These are phyloP conservation scores for Zalophus californianus DNA, from an alignment of 2,797 vertebrate genomes.

Conservation along the genomic window DNA sequence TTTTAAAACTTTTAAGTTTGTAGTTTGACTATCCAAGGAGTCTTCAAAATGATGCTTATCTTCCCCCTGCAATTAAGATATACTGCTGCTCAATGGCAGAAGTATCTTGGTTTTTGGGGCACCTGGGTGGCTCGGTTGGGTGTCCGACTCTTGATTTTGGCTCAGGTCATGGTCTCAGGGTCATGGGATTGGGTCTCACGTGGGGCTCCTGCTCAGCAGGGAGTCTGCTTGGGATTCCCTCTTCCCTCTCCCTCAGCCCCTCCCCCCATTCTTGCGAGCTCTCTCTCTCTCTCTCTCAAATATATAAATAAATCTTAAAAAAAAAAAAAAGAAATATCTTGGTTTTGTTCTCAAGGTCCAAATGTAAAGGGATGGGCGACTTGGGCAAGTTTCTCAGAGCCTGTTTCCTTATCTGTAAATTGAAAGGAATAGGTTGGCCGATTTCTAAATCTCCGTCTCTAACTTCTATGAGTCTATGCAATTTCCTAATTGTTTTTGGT, in stretches of 20 bases:
- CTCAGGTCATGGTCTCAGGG: not conserved
- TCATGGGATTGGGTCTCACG: not conserved
- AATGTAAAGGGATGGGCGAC: not conserved
- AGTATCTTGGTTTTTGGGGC: conserved; percentile 22
- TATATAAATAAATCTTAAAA: not conserved
- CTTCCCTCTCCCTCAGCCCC: not conserved
- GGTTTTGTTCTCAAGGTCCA: not conserved
- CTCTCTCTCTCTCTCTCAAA: not conserved
- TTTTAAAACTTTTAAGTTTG: conserved; percentile 42
- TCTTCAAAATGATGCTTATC: not conserved
- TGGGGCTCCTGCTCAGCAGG: not conserved
- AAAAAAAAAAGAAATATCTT: not conserved
- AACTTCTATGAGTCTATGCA: conserved; percentile 9
- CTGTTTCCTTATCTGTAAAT: conserved; percentile 39
- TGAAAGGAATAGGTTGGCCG: not conserved
- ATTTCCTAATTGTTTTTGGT: conserved; percentile 31
- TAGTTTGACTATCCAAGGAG: conserved; percentile 17
- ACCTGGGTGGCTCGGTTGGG: not conserved
- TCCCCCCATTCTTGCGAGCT: not conserved
- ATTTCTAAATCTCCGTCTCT: conserved; percentile 18
- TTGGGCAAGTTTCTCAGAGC: not conserved
- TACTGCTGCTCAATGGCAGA: not conserved
- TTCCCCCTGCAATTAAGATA: not conserved
- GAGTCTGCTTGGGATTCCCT: not conserved
- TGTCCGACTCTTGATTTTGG: not conserved